Conservation (phyloP, 2,113 vertebrate genomes). For the Ramphastos sulfuratus region DNA sequence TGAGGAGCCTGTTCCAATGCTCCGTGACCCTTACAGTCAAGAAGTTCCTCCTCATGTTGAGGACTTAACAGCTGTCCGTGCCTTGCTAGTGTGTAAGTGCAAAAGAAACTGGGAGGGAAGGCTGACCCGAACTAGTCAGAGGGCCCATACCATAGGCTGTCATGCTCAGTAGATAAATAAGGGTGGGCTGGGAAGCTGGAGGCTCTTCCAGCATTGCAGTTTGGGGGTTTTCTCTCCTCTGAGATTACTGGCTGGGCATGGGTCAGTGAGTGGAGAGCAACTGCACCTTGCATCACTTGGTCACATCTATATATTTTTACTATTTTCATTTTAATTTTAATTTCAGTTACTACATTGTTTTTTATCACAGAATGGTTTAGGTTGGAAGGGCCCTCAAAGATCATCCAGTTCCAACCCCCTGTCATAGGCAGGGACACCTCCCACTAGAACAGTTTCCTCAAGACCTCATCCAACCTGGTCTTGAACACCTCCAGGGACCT, state of each 20-base stretch:
- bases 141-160: neutral
- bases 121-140: neutral
- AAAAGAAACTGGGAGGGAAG: neutral
- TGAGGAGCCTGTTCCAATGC: too few species aligned
- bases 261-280: neutral
- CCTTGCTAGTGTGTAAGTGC: neutral
- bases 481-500: neutral
- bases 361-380: too few species aligned
- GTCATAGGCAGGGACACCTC: too few species aligned
- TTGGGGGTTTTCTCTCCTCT: neutral
- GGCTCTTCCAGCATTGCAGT: neutral
- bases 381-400: too few species aligned
- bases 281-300: neutral
- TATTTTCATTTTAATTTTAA: neutral
- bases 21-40: too few species aligned
- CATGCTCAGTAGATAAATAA: neutral
- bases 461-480: too few species aligned
- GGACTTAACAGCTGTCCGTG: neutral
- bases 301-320: neutral
- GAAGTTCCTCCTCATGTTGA: too few species aligned
- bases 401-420: too few species aligned
- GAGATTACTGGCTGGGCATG: neutral
- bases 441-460: too few species aligned
- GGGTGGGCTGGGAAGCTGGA: neutral
- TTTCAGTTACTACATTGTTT: neutral